Conservation (phyloP, 2,888 invertebrate genomes). For the Heptascelio sp. region DNA sequence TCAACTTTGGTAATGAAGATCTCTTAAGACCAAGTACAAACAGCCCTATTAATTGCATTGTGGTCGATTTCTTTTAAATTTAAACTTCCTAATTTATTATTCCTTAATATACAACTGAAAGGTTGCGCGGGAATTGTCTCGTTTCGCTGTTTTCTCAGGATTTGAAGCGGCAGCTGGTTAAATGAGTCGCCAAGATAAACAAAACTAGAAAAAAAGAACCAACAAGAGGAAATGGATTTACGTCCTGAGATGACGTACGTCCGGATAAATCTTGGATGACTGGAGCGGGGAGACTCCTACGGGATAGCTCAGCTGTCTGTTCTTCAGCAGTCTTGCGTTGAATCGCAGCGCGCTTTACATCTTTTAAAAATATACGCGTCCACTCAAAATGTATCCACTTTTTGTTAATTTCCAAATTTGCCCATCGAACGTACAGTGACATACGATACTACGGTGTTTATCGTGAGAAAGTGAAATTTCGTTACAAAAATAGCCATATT, state of each 20-base stretch:
- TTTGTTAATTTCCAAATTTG: no score
- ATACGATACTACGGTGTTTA: constrained; percentile 14
- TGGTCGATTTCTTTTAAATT: no score
- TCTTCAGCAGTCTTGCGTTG: constrained; percentile 54
- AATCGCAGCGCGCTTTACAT: constrained; percentile 6
- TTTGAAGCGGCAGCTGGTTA: constrained; percentile 36
- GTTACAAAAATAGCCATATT: no score
- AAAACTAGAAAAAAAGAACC: no score
- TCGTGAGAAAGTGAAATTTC: no score
- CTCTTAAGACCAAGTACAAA: no score
- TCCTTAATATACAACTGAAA: no score
- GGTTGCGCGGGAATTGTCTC: constrained; percentile 8
- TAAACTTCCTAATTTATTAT: no score
- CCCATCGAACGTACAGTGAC: no score
- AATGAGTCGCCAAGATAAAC: constrained; percentile 48
- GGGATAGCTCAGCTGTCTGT: constrained; percentile 51
- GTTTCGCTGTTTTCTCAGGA: constrained; percentile 7
- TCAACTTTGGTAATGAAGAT: no score
- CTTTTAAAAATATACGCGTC: background rate
- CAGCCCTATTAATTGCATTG: no score
- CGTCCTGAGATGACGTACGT: constrained; percentile 58
- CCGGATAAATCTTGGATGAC: constrained; percentile 47
- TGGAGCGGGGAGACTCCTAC: constrained; percentile 57
- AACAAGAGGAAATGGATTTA: constrained; percentile 50
- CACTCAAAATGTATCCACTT: no score